These are phyloP conservation scores for Drosophila murphyi DNA, from an alignment of 1,140 invertebrate genomes.

Conservation along the genomic window DNA sequence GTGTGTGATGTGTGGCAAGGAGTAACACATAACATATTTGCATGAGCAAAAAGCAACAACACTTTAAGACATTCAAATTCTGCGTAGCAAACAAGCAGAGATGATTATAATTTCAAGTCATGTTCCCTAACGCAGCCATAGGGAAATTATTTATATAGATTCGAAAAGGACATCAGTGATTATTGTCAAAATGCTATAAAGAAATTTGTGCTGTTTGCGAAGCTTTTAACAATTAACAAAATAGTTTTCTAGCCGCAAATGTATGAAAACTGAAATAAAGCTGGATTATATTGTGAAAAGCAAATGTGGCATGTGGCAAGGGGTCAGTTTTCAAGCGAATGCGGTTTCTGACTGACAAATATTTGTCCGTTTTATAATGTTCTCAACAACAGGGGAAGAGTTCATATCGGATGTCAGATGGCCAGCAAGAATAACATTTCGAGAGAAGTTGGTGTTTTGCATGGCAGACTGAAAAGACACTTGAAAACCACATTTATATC, in stretches of 20 bases:
- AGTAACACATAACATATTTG: not conserved
- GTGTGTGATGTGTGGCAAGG: conserved; percentile 3
- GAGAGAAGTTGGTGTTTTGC: too few species aligned
- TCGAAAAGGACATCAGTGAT: too few species aligned
- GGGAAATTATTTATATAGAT: too few species aligned
- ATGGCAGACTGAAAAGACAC: too few species aligned
- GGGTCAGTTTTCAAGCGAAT: not conserved
- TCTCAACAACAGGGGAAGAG: too few species aligned
- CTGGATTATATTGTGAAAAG: not conserved
- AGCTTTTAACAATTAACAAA: too few species aligned
- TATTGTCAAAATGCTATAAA: too few species aligned
- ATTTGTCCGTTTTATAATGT: not conserved
- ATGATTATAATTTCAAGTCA: too few species aligned
- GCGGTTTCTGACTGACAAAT: conserved; percentile 2
- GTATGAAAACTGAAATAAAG: not conserved
- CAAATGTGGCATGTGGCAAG: conserved; percentile 7
- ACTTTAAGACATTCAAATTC: conserved; percentile 54
- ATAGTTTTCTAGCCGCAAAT: too few species aligned
- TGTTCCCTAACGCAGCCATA: too few species aligned
- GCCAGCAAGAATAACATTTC: not conserved
- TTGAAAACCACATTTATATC: too few species aligned
- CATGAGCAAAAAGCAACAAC: not conserved
- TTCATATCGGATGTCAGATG: not conserved
- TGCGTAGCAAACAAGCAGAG: conserved; percentile 40
- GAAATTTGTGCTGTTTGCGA: too few species aligned